Base-by-base conservation (phyloP, 30 jellyfish, hydroid and myxozoan genomes). In the Turritopsis dohrnii region DNA sequence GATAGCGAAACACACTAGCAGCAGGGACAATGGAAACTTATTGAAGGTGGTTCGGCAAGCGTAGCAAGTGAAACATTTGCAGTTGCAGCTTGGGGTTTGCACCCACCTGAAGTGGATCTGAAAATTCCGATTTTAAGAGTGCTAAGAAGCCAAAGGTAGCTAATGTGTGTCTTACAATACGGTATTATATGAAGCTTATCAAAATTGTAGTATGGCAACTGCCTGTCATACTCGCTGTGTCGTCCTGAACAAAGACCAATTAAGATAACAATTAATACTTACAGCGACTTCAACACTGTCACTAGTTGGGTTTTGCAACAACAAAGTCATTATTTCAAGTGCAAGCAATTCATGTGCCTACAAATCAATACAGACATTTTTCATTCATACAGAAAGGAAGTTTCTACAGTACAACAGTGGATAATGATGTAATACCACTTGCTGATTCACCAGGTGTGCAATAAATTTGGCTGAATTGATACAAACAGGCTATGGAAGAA, bases 211-310 rank as follows among this genome's bases (percentile, higher is more conserved):
- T n/a, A n/a, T n/a, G n/a, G n/a, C n/a, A n/a, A n/a, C n/a, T n/a
- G n/a, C n/a, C n/a, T n/a, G n/a, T n/a, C n/a, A n/a, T n/a, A n/a
- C n/a, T n/a, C n/a, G n/a, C n/a, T n/a, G n/a, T n/a, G n/a, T n/a
- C n/a, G n/a, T n/a, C n/a, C n/a, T n/a, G n/a, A n/a, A 0, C 73
- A 60, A 18, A 0, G 73, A 60, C 21, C 19, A 23, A 18, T 18
- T 23, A 60, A n/a, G 16, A 27, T 1, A n/a, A 27, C 19, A 8
- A 69, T 27, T 69, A 21, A 79, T 20, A 85, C 99, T 81, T 84
- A 94, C 98, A 13, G 97, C 96, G 7, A 95, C 99, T 90, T 95
- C 99, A 53, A 84, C 95, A 71, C 99, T 95, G 89, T 95, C 99
- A 85, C 84, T 92, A 16, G 98, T 87, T 75, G 99, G 99, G 26